Base-by-base conservation (phyloP, 1,140 invertebrate genomes). In the Akabosia matsudoensis region DNA sequence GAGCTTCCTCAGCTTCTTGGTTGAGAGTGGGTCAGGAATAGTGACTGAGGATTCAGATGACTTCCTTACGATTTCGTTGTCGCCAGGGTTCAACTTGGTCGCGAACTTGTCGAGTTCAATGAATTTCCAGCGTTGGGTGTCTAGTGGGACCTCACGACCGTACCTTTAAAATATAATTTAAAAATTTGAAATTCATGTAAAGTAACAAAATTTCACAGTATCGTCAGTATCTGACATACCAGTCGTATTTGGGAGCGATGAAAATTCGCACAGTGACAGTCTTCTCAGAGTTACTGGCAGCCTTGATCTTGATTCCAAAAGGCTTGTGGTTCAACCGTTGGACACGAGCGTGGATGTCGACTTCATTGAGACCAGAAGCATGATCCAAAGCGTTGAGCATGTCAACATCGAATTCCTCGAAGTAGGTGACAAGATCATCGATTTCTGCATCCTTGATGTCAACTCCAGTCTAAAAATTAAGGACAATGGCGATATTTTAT, bases 191-290 rank as follows among this genome's bases (percentile, higher is more conserved):
- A 85, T 2, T 91, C 92, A 76, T 87, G 85, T 75, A 93, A 87
- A 54, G 87, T 84, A 82, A 91, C 92, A 74, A 89, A 85, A 22
- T 84, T 84, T 90, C 87, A 70, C 90, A 85, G 85, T 90, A 89
- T 82, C n/a, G n/a, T 10, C 3, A 13, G 54, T 56, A 56, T 13
- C 24, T 56, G 90, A 88, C 85, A 54, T 88, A 84, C 75, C 86
- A 85, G 76, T 91, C 88, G 79, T 89, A 89, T 83, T 90, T 91
- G 1, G 91, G 91, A 54, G 90, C 91, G 34, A 92, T 81, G 87
- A 90, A 92, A 31, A 67, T 28, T 28, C 61, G 3, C 24, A 92
- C 83, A 70, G 89, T 88, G 31, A 92, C 84, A 52, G 87, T 83
- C 0, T 86, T 88, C 52, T 26, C 70, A 54, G 75, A 31, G 54